phyloP scores from a whole-genome alignment of 2,113 vertebrate species.

The Protobothrops mucrosquamatus region DNA sequence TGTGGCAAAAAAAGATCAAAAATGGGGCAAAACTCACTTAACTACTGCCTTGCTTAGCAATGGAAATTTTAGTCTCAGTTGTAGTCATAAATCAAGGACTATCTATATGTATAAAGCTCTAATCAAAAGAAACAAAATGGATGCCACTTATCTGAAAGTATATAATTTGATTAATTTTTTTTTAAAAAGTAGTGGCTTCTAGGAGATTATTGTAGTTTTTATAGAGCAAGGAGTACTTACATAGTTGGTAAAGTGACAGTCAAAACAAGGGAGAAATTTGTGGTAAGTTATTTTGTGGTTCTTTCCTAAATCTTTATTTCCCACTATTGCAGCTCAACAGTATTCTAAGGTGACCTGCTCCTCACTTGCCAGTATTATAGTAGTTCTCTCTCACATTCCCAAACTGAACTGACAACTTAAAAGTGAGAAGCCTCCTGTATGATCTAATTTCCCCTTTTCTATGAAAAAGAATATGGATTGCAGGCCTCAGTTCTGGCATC shows the following conservation, averaged over 20 bases:
- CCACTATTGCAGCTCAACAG: not conserved
- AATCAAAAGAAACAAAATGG: not conserved
- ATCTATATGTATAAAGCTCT: not conserved
- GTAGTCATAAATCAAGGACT: too few species aligned
- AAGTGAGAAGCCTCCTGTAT: not conserved
- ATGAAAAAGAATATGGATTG: not conserved
- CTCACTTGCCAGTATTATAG: not conserved
- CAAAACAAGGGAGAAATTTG: not conserved
- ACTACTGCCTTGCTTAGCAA: too few species aligned
- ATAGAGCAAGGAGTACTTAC: not conserved
- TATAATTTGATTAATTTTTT: too few species aligned
- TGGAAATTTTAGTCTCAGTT: too few species aligned
- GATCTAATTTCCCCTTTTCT: not conserved
- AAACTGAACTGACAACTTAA: not conserved
- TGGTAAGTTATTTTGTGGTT: not conserved
- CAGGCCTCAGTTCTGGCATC: not conserved
- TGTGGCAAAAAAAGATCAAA: too few species aligned
- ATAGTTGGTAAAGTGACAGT: not conserved
- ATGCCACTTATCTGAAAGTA: not conserved
- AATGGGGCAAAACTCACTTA: too few species aligned
- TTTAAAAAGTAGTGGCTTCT: not conserved
- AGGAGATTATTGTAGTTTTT: not conserved
- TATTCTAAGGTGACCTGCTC: not conserved
- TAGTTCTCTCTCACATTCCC: not conserved
- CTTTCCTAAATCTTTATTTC: not conserved